These are phyloP conservation scores for Linhomoeus sp. DNA, from an alignment of 2,888 invertebrate genomes.

Conservation along the genomic window DNA sequence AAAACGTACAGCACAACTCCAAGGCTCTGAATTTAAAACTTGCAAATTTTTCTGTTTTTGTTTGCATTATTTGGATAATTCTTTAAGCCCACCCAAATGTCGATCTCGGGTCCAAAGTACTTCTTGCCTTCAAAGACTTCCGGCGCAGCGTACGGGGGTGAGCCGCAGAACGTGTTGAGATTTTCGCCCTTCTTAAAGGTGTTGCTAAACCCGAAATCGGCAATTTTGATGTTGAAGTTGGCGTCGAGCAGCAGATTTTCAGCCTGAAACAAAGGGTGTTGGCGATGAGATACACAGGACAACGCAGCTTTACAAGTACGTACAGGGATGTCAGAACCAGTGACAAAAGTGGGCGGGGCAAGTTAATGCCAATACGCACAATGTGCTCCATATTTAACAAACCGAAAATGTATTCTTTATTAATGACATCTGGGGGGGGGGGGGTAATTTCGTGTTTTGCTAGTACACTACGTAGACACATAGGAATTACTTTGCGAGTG, in stretches of 20 bases:
- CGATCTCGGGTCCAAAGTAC: slow-evolving; percentile 85
- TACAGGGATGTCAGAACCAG: too few species aligned
- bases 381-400: too few species aligned
- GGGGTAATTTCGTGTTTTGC: too few species aligned
- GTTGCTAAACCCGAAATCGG: slow-evolving; percentile 90
- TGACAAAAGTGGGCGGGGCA: too few species aligned
- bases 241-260: slow-evolving; percentile 83
- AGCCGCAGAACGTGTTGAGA: slow-evolving; percentile 87
- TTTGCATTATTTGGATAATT: not conserved
- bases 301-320: too few species aligned
- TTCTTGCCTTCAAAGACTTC: slow-evolving; percentile 88
- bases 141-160: slow-evolving; percentile 88
- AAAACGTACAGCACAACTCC: slow-evolving; percentile 87
- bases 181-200: slow-evolving; percentile 67
- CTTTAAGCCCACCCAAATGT: slow-evolving; percentile 58
- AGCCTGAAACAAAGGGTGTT: too few species aligned
- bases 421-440: too few species aligned
- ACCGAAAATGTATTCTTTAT: too few species aligned
- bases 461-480: too few species aligned
- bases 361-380: too few species aligned
- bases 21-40: slow-evolving; percentile 50
- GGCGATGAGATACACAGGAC: too few species aligned
- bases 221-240: slow-evolving; percentile 80
- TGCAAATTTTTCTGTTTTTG: not conserved
- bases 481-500: too few species aligned